Base-by-base conservation (phyloP, 2,888 invertebrate species). In the Heliconius erato region DNA sequence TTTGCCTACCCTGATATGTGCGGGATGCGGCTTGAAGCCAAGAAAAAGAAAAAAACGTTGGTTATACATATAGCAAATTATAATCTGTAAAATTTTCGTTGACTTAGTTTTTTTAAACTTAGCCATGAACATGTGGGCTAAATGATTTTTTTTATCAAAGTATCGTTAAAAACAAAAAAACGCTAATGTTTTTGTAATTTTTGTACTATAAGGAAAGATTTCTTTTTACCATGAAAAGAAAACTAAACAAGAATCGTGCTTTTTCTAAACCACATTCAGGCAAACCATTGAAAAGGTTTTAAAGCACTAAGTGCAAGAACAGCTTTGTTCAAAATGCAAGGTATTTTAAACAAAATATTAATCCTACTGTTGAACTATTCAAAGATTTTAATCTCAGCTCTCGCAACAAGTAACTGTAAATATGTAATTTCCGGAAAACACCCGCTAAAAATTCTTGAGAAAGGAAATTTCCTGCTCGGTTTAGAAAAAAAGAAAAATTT, bases 321-420 rank as follows among this genome's bases (percentile, higher is more conserved):
- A n/a, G n/a, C n/a, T n/a, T n/a, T n/a, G n/a, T n/a, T n/a, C n/a
- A n/a, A n/a, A n/a, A n/a, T n/a, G n/a, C n/a, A n/a, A n/a, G n/a
- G 74, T 63, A 76, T 63, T 77, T 49, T 67, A 65, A 77, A 26
- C 16, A 77, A 77, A 77, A 67, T 65, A 77, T 77, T 77, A 67
- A 40, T 40, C 26, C 44, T 67, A 65, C 67, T 77, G 63, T 77
- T 77, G 65, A 74, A 76, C 74, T 77, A 77, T 77, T 65, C 67
- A 77, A 77, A 77, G 77, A 77, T 44, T 74, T 77, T 77, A 77
- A 77, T 77, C 77, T 77, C 19, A 26, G 9, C 44, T 26, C 67
- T 44, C 23, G 65, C 65, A 77, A 77, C 77, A 77, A 77, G 77
- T 77, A 67, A 77, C 35, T 44, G 77, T 67, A 77, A 77, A 77